phyloP scores from a whole-genome alignment of 2,797 vertebrate species.

The Peromyscus melanophrys region DNA sequence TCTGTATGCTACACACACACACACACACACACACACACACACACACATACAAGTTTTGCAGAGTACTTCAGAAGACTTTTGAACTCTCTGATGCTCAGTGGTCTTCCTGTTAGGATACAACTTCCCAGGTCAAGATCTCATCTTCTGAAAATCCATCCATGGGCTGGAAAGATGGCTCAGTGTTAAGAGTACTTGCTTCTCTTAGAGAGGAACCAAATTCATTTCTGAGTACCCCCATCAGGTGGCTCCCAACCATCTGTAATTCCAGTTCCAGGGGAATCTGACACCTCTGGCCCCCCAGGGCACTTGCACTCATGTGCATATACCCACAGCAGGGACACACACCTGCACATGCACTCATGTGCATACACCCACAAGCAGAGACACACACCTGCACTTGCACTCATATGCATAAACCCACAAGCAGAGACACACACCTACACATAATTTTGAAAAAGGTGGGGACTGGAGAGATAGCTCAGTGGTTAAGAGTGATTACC shows the following conservation, averaged over 20 bases:
- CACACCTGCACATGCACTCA: no score
- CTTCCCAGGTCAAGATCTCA: not conserved
- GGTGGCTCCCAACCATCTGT: not conserved
- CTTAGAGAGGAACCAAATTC: not conserved
- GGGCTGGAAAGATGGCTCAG: not conserved
- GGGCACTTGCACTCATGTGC: no score
- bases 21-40: not conserved
- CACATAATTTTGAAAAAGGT: not conserved
- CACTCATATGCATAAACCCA: no score
- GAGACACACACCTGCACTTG: not conserved
- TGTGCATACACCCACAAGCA: not conserved
- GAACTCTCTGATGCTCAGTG: not conserved
- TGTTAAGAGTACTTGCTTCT: not conserved
- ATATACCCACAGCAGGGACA: not conserved
- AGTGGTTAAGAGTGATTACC: not conserved
- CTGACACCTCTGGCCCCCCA: not conserved
- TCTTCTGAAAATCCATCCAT: not conserved
- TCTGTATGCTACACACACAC: not conserved
- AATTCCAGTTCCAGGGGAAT: not conserved
- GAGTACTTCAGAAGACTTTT: slow-evolving; percentile 1
- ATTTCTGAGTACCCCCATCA: not conserved
- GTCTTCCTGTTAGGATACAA: not conserved
- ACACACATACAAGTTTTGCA: slow-evolving; percentile 3
- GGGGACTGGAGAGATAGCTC: not conserved
- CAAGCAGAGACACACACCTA: not conserved